A percentile compares a stretch with the other conserved stretches of the same genome.
Conservation (phyloP, 2,113 vertebrate species). For the Stigmatopora argus region DNA sequence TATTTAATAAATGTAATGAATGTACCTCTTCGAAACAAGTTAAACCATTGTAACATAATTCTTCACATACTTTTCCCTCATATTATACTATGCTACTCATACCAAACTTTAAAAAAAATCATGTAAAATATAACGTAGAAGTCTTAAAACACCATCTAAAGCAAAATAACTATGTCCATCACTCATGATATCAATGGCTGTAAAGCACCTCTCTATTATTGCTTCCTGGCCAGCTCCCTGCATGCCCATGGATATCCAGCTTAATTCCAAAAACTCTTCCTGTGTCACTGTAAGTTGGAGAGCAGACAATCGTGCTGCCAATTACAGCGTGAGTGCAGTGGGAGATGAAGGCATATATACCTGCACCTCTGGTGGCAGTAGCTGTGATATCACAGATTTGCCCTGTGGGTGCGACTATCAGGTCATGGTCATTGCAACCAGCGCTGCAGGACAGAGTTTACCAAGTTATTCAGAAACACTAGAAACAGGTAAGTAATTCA, state of each 20-base stretch:
- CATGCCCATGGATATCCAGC: conserved; percentile 73
- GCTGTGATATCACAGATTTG: conserved; percentile 71
- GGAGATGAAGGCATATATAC: conserved; percentile 37
- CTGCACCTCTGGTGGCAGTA: conserved; percentile 69
- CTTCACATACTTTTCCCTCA: no score
- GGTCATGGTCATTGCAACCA: conserved; percentile 71
- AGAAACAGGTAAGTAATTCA: conserved; percentile 73
- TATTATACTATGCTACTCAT: not conserved
- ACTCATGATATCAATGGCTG: not conserved
- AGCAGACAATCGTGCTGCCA: conserved; percentile 66
- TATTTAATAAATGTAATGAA: not conserved
- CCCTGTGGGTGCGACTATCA: conserved; percentile 81
- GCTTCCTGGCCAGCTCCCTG: conserved; percentile 76
- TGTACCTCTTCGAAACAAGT: not conserved
- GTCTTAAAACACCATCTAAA: not conserved
- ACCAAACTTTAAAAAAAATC: not conserved
- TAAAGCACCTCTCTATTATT: not conserved
- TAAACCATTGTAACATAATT: not conserved
- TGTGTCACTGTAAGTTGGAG: conserved; percentile 72
- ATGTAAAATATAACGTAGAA: not conserved
- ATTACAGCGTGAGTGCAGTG: conserved; percentile 64
- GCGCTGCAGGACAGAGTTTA: conserved; percentile 74
- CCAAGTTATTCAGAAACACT: conserved; percentile 79
- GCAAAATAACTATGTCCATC: not conserved
- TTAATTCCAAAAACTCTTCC: conserved; percentile 63